phyloP scores from a whole-genome alignment of 2,888 invertebrate species.

The Melieria omissa region DNA sequence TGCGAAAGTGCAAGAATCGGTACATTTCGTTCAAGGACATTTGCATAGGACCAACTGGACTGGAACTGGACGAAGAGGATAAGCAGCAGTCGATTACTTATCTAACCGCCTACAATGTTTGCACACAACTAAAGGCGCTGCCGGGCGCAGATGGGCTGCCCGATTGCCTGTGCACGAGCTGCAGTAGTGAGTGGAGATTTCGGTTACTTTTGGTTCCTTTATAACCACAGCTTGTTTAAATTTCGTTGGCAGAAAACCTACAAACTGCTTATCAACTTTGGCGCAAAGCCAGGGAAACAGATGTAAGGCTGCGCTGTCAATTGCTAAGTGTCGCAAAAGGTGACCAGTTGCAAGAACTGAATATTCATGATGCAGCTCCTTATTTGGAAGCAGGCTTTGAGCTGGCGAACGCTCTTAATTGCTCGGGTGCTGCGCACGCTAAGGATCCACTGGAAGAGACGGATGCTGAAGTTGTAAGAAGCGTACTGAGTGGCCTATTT shows the following conservation, averaged over 20 bases:
- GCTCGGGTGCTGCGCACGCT: constrained; percentile 22
- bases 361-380: too few species aligned
- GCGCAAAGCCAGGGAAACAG: constrained; percentile 38
- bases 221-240: neutral
- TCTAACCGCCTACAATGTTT: constrained; percentile 45
- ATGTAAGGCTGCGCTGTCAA: constrained; percentile 24
- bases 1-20: constrained; percentile 14
- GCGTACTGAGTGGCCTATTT: neutral
- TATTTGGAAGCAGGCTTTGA: too few species aligned
- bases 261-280: constrained; percentile 47
- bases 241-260: constrained; percentile 30
- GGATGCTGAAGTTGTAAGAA: constrained; percentile 43
- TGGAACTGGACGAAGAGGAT: neutral
- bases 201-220: neutral
- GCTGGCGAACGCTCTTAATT: neutral
- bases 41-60: neutral
- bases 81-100: constrained; percentile 39
- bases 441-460: constrained; percentile 52
- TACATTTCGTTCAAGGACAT: neutral
- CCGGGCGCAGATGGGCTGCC: constrained; percentile 45
- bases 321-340: neutral
- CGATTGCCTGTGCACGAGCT: constrained; percentile 46
- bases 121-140: constrained; percentile 48
- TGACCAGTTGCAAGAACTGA: neutral
- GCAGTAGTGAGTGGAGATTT: constrained; percentile 41